These are phyloP conservation scores for Dicranocentrus wangi DNA, from an alignment of 2,888 invertebrate species.

Conservation along the genomic window DNA sequence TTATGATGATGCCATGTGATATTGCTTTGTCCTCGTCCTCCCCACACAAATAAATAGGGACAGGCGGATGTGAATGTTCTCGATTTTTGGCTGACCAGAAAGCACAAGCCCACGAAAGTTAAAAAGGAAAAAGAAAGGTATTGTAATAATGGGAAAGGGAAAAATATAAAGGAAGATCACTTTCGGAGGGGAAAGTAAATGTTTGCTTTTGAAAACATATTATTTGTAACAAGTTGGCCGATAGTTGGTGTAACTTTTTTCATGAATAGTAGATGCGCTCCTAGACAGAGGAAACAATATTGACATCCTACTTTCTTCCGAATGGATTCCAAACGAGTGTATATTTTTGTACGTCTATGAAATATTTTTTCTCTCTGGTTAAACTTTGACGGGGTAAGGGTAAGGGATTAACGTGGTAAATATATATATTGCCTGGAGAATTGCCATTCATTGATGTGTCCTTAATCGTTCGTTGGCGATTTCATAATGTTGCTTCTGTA, in stretches of 20 bases:
- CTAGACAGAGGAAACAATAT: no score
- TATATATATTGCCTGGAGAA: no score
- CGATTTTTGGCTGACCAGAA: constrained; percentile 44
- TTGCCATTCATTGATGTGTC: no score
- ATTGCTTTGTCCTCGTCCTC: constrained; percentile 33
- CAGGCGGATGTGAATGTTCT: constrained; percentile 5
- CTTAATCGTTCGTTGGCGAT: no score
- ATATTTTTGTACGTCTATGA: no score
- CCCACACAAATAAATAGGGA: constrained; percentile 31
- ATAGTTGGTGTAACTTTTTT: neutral
- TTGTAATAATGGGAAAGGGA: neutral
- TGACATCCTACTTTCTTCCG: no score
- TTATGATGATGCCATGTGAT: constrained; percentile 46
- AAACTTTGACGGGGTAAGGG: no score
- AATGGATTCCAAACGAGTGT: no score
- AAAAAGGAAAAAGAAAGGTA: constrained; percentile 8
- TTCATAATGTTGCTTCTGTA: no score
- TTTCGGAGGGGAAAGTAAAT: constrained; percentile 15
- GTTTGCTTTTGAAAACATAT: constrained; percentile 7
- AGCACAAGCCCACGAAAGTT: constrained; percentile 7
- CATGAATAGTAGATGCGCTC: no score
- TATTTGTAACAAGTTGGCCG: neutral
- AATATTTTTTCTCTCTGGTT: no score
- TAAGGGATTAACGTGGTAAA: no score
- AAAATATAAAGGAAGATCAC: neutral